Base-by-base conservation (phyloP, 1,140 invertebrate species). In the Octopus bimaculoides region DNA sequence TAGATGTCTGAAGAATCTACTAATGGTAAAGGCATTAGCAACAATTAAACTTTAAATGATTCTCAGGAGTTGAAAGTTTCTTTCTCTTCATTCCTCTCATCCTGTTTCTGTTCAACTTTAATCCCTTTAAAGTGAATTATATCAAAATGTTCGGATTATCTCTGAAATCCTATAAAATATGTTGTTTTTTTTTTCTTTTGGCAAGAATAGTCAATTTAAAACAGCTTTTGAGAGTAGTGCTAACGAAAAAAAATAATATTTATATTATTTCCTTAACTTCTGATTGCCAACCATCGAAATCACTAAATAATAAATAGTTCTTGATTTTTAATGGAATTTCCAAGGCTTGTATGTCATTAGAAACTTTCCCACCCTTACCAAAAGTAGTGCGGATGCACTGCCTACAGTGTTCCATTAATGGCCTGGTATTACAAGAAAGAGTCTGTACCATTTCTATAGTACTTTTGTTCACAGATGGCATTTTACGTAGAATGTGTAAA, bases 331-430 rank as follows among this genome's bases (percentile, higher is more conserved):
- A 82, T 52, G 87, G 87, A 52, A 88, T 74, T 41, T 83, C 82
- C n/a, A 88, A 79, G 20, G 73, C 73, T 9, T 81, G 54, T 9
- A 88, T 81, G 14, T 82, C 82, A 52, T 85, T 80, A 20, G 79
- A 55, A 17, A 82, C 76, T 17, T 76, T 66, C 17, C 54, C 76
- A 7, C 82, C 81, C 20, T 73, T 82, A 53, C 82, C 83, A 5
- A 86, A 73, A 14, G 77, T 75, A 20, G 53, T 78, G 12, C 86
- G 79, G 41, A 87, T 82, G 52, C 56, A 53, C 54, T 84, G 81
- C 9, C 87, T 82, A 73, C 85, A 85, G 55, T 84, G 79, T 54
- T 82, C 81, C n/a, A 85, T 84, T 54, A 88, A 74, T 4, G 85
- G 78, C 55, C 84, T 77, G 14, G 86, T 85, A 9, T 77, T 77